Evolutionary conservation across 2,113 vertebrate genomes (phyloP).

Genomic region (Oryzias melastigma): DNA sequence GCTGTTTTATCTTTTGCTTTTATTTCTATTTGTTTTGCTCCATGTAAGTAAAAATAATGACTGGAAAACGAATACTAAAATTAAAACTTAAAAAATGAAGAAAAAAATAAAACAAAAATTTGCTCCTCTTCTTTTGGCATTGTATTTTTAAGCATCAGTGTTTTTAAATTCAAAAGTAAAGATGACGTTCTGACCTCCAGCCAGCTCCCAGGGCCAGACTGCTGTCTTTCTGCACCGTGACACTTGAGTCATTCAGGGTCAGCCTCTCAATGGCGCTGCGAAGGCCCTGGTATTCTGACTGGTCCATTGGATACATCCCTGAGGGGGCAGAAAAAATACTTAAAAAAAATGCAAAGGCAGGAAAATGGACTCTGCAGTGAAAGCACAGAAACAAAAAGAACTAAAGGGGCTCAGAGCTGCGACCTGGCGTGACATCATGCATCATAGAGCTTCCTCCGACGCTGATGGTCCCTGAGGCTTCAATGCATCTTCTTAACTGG

Average conservation of each 20-base stretch:
- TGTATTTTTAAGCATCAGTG: background rate
- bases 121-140: background rate
- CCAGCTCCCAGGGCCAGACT: conserved; percentile 93
- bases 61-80: too few species aligned
- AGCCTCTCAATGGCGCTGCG: conserved; percentile 91
- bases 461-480: background rate
- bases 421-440: background rate
- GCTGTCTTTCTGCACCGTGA: conserved; percentile 89
- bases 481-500: background rate
- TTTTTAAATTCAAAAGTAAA: conserved; percentile 20
- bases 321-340: conserved; percentile 8
- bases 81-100: too few species aligned
- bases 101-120: too few species aligned
- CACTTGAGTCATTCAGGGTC: conserved; percentile 94
- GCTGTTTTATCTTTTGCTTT: too few species aligned
- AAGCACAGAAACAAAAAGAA: conserved; percentile 1
- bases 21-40: too few species aligned
- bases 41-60: too few species aligned
- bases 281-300: conserved; percentile 90
- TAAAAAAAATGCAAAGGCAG: conserved; percentile 6
- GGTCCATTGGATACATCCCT: conserved; percentile 95
- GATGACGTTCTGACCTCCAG: conserved; percentile 85
- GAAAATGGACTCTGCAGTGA: conserved; percentile 4
- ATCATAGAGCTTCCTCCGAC: background rate
- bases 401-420: background rate